These are phyloP conservation scores for Pygocentrus nattereri DNA, from an alignment of 2,797 vertebrate genomes.

Conservation along the genomic window DNA sequence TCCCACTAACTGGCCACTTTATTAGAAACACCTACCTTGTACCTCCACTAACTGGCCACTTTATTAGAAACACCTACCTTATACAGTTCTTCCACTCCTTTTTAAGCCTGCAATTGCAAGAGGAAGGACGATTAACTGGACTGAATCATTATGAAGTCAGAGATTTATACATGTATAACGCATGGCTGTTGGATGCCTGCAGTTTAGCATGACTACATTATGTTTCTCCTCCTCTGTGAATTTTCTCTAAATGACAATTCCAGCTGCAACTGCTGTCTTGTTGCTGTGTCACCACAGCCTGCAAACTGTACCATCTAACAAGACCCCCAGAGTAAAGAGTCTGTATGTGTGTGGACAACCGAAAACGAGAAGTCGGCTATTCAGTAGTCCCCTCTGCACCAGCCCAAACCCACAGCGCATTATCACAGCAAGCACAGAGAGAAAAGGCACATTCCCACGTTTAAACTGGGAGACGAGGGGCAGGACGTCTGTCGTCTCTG, in stretches of 20 bases:
- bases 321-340: slow-evolving; percentile 48
- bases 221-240: neutral
- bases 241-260: neutral
- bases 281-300: slow-evolving; percentile 38
- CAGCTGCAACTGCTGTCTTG: neutral
- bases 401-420: neutral
- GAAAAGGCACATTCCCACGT: neutral
- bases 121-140: no score
- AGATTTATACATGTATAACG: neutral
- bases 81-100: no score
- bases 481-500: neutral
- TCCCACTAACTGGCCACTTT: no score
- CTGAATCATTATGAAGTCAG: no score
- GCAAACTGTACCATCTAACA: slow-evolving; percentile 37
- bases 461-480: neutral
- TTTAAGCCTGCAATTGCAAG: no score
- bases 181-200: neutral
- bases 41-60: no score
- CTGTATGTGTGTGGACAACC: slow-evolving; percentile 20
- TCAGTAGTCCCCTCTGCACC: neutral
- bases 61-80: no score
- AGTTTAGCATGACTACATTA: no score
- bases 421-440: neutral
- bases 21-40: no score
- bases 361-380: neutral